phyloP scores from a whole-genome alignment of 2,113 vertebrate genomes.

The Empidonax traillii region DNA sequence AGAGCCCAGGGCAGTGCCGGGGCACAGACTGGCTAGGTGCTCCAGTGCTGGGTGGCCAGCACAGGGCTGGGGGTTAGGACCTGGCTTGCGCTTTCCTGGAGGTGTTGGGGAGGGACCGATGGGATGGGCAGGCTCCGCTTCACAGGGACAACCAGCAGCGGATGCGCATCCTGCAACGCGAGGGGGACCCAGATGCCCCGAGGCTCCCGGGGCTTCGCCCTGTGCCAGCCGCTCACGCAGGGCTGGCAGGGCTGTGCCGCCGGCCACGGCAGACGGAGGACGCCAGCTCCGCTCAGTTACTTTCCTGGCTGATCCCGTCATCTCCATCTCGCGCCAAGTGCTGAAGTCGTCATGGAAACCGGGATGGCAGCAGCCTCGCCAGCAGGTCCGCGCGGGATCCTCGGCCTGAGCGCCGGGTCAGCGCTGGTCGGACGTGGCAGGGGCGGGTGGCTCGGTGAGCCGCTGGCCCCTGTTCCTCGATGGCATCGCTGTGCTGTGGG shows the following conservation, averaged over 20 bases:
- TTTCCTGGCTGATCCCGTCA: conserved; percentile 55
- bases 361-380: not conserved
- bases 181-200: conserved; percentile 18
- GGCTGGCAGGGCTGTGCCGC: not conserved
- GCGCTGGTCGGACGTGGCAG: rapidly evolving
- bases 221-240: not conserved
- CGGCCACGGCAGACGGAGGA: conserved; percentile 2
- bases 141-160: not conserved
- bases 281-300: conserved; percentile 34
- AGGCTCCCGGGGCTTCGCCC: not conserved
- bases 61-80: not conserved
- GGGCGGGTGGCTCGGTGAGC: not conserved
- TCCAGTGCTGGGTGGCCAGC: rapidly evolving
- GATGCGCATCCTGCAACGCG: rapidly evolving
- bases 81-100: not conserved
- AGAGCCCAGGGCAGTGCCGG: not conserved
- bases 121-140: not conserved
- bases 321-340: conserved; percentile 51
- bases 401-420: rapidly evolving
- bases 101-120: rapidly evolving
- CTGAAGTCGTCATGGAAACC: conserved; percentile 69
- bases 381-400: not conserved
- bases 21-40: not conserved
- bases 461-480: not conserved
- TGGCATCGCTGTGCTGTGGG: not conserved